phyloP scores from a whole-genome alignment of 2,888 invertebrate species.

The Hylaea fasciaria region DNA sequence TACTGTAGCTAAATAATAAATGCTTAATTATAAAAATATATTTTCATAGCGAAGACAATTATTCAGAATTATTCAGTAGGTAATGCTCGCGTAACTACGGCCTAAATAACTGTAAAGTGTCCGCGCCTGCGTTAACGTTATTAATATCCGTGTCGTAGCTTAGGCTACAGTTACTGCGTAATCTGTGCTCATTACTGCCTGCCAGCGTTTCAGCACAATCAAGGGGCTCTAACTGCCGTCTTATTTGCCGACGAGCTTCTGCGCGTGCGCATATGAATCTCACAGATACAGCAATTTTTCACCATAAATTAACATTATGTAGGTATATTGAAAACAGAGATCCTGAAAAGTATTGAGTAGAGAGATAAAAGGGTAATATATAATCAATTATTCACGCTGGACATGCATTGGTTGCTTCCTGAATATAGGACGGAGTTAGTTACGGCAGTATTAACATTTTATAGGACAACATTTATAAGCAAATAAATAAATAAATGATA shows the following conservation, averaged over 20 bases:
- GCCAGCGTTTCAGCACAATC: conserved; percentile 61
- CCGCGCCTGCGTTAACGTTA: conserved; percentile 65
- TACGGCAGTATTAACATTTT: no score
- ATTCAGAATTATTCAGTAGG: conserved; percentile 28
- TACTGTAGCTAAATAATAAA: no score
- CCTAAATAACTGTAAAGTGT: conserved; percentile 73
- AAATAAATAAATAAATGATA: no score
- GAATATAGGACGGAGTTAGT: no score
- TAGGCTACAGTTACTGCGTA: conserved; percentile 18
- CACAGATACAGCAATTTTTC: conserved; percentile 12
- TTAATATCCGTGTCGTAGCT: conserved; percentile 61
- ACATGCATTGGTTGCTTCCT: no score
- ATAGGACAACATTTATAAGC: no score
- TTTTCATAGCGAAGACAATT: conserved; percentile 40
- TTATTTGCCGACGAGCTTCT: conserved; percentile 70
- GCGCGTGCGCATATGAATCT: conserved; percentile 14
- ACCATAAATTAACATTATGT: not conserved
- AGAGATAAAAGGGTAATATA: no score
- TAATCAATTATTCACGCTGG: no score
- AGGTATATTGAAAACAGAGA: no score
- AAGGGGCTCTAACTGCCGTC: conserved; percentile 78
- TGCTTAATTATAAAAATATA: no score
- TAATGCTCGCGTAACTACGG: conserved; percentile 65
- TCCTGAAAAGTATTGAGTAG: no score
- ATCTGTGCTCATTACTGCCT: conserved; percentile 65